These are phyloP conservation scores for Hippocampus guttulatus DNA, from an alignment of 2,113 vertebrate genomes.

Conservation along the genomic window DNA sequence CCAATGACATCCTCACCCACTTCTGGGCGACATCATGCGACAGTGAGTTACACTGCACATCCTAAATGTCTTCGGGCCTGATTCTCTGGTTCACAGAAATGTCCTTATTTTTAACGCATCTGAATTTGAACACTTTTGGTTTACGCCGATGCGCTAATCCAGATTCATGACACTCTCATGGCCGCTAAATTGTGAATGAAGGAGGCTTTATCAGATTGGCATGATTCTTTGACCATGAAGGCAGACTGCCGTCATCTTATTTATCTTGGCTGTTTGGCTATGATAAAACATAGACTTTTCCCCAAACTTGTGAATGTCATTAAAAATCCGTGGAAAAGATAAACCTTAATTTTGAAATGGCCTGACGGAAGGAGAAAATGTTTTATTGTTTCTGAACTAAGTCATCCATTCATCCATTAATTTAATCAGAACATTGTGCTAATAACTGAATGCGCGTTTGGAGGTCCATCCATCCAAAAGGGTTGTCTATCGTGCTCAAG, in stretches of 20 bases:
- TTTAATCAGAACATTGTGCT: neutral
- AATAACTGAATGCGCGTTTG: neutral
- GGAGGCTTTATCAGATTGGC: neutral
- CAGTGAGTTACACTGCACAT: slow-evolving; percentile 19
- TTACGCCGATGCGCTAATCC: neutral
- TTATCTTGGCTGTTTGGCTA: neutral
- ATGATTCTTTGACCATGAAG: neutral
- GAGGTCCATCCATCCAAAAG: too few species aligned
- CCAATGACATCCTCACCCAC: slow-evolving; percentile 28
- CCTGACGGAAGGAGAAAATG: neutral
- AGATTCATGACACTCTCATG: neutral
- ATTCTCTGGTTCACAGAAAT: neutral
- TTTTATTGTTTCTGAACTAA: neutral
- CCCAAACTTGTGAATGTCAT: neutral
- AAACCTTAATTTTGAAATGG: neutral
- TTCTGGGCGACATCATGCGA: slow-evolving; percentile 36
- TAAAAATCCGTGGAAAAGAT: neutral
- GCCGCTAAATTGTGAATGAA: neutral
- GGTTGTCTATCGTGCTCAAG: neutral
- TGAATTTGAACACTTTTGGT: neutral
- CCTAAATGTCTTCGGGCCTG: neutral
- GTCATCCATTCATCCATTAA: neutral
- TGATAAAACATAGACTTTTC: neutral
- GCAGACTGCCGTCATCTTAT: neutral
- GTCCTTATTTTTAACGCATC: neutral